Evolutionary conservation across 2,888 invertebrate genomes (phyloP).

Genomic region (Enchytraeus crypticus): DNA sequence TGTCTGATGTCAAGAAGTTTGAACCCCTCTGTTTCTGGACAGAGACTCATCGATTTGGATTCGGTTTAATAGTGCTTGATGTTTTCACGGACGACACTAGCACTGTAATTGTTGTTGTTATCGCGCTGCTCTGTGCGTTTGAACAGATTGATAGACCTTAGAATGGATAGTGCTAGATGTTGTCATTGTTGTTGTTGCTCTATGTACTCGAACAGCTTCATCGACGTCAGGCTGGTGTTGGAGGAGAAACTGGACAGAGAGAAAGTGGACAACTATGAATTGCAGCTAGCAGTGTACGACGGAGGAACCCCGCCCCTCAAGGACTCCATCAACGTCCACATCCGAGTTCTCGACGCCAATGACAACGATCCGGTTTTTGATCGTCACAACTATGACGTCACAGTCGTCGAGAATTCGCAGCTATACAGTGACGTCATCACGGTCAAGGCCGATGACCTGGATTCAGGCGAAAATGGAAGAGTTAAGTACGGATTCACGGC

Average conservation of each 20-base stretch:
- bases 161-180: no score
- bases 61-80: no score
- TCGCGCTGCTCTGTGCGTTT: no score
- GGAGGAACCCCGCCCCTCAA: slow-evolving; percentile 13
- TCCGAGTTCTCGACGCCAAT: slow-evolving; percentile 22
- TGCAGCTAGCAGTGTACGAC: slow-evolving; percentile 22
- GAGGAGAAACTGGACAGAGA: slow-evolving; percentile 24
- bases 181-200: no score
- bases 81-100: no score
- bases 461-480: slow-evolving; percentile 23
- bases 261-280: slow-evolving; percentile 13
- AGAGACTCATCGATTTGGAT: no score
- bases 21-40: no score
- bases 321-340: slow-evolving; percentile 12
- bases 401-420: slow-evolving; percentile 22
- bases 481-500: slow-evolving; percentile 23
- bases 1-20: no score
- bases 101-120: no score
- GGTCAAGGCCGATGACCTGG: slow-evolving; percentile 25
- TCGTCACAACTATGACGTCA: slow-evolving; percentile 14
- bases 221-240: slow-evolving; percentile 19
- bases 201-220: no score
- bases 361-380: slow-evolving; percentile 26
- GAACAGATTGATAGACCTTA: no score
- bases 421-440: slow-evolving; percentile 10